Base-by-base conservation (phyloP, 2,888 invertebrate genomes). In the Drosophila engyochracea region DNA sequence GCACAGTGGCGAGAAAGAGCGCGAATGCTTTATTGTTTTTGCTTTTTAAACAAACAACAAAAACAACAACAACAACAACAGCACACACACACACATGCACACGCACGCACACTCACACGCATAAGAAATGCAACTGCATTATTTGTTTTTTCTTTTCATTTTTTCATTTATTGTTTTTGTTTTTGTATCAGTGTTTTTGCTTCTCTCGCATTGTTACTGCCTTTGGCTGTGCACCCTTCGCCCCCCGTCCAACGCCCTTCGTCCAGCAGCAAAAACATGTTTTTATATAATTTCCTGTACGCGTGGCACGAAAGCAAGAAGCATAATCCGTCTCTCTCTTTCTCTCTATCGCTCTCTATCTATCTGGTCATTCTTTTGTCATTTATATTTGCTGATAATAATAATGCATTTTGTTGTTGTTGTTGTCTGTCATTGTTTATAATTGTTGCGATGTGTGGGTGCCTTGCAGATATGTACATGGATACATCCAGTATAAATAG, bases 221-320 rank as follows among this genome's bases (percentile, higher is more conserved):
- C 64, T 55, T 63, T 63, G 64, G 69, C 64, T 49, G 28, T 60
- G 62, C 57, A 39, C 49, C 41, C 39, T 57, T 22, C 30, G 2
- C 31, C 28, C 25, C 22, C 53, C 49, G 19, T 25, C 22, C 35
- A 12, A 2, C 39, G 10, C 33, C 14, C 44, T 7, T 10, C 6
- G 5, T 37, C 37, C 14, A 52, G 58, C 60, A 66, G 74, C 71
- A 80, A 70, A 76, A 83, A 85, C 89, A 89, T 86, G 89, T 85
- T 85, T 89, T 87, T 86, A 91, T 88, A 91, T 86, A 88, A 91
- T 91, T 92, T 89, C 82, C 82, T 90, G 88, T 85, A 85, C 82
- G 88, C 86, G 86, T 92, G 88, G 86, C 89, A 89, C 79, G 81
- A 87, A 90, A 73, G 82, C 83, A 72, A 72, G 74, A 65, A 78